A percentile compares a stretch with the other conserved stretches of the same genome.
Conservation (phyloP, 2,797 vertebrate genomes). For the Spinibarbus caldwelli region DNA sequence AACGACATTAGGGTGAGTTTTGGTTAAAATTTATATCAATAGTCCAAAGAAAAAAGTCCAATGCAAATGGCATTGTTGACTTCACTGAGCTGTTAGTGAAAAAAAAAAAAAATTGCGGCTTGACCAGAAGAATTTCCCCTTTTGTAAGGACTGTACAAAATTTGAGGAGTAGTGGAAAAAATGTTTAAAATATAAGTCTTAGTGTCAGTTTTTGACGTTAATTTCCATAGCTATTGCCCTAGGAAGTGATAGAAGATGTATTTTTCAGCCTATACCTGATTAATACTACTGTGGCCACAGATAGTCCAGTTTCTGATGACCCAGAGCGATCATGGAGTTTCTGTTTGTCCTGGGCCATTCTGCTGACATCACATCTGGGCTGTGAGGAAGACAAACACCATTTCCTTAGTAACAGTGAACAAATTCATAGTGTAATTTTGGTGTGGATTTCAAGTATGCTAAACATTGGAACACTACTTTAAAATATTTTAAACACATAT, state of each 20-base stretch:
- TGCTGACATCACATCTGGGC: constrained; percentile 75
- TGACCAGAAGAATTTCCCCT: no score
- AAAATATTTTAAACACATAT: not conserved
- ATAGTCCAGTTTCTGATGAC: constrained; percentile 77
- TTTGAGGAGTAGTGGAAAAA: no score
- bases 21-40: no score
- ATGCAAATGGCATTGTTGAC: no score
- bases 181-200: not conserved
- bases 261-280: constrained; percentile 62
- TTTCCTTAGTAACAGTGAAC: not conserved
- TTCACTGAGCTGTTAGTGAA: no score
- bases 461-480: not conserved
- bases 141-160: no score
- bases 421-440: not conserved
- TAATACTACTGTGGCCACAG: constrained; percentile 72
- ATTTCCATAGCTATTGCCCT: not conserved
- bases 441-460: not conserved
- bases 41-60: no score
- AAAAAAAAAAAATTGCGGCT: no score
- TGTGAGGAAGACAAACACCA: constrained; percentile 58
- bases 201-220: no score
- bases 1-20: no score
- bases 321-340: constrained; percentile 84
- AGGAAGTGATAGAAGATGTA: not conserved
- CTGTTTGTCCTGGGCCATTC: constrained; percentile 77